Evolutionary conservation across 2,113 vertebrate genomes (phyloP).

Genomic region (Irena cyanogastra): DNA sequence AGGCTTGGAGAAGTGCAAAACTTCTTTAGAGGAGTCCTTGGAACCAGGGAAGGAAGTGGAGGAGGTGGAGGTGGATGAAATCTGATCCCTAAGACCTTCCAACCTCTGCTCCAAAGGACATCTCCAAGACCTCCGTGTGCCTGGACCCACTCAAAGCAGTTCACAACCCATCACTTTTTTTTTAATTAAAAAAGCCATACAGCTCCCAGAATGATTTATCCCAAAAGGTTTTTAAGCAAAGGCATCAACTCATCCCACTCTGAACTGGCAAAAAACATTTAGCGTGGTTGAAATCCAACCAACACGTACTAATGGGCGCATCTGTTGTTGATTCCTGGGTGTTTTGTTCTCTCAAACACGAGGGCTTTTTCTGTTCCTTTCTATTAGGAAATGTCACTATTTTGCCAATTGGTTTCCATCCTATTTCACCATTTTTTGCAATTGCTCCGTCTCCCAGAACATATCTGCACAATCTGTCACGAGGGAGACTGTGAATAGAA

Average conservation of each 20-base stretch:
- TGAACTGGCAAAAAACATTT: neutral
- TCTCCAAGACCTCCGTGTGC: neutral
- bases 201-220: neutral
- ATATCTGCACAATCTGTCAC: neutral
- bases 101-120: neutral
- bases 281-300: neutral
- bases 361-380: neutral
- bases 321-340: conserved; percentile 34
- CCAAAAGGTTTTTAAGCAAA: neutral
- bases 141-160: neutral
- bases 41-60: neutral
- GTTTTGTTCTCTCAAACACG: neutral
- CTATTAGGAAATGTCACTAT: neutral
- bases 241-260: neutral
- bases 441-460: neutral
- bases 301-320: neutral
- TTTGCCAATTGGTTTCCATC: neutral
- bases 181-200: neutral
- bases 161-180: neutral
- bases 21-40: neutral
- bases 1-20: neutral
- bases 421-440: neutral
- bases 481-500: neutral
- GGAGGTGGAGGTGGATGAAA: neutral
- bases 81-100: neutral